Percentiles rank a stretch among this genome's conserved stretches.
Evolutionary conservation across 37 sponge, comb jelly and placozoan genomes (phyloP).

Genomic region (Oopsacas minuta): DNA sequence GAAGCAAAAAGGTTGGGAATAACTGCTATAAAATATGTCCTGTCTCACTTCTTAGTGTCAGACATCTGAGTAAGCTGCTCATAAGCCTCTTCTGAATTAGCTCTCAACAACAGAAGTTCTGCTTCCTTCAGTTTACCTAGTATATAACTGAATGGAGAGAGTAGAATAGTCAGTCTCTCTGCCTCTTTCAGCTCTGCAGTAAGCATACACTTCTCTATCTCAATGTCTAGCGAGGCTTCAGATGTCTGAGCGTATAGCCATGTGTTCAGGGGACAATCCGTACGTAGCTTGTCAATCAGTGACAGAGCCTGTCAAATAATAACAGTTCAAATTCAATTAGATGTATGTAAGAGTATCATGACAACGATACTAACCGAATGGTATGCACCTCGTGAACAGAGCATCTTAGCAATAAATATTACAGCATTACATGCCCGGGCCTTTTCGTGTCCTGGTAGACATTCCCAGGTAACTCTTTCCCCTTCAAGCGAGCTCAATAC

Average conservation of each 20-base stretch:
- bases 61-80: not conserved
- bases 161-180: not conserved
- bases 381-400: not conserved
- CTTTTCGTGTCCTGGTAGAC: not conserved
- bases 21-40: no score
- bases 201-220: not conserved
- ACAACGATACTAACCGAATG: not conserved
- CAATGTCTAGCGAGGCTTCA: not conserved
- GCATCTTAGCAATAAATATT: not conserved
- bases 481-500: not conserved
- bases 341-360: not conserved
- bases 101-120: not conserved
- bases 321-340: not conserved
- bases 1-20: no score
- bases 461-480: not conserved
- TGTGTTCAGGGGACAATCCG: not conserved
- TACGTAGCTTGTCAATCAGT: not conserved
- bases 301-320: not conserved
- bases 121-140: not conserved
- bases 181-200: not conserved
- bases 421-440: not conserved
- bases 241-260: conserved; percentile 11
- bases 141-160: not conserved
- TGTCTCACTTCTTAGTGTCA: not conserved
- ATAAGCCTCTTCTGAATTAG: not conserved